Base-by-base conservation (phyloP, 2,888 invertebrate genomes). In the Epinotia demarniana region DNA sequence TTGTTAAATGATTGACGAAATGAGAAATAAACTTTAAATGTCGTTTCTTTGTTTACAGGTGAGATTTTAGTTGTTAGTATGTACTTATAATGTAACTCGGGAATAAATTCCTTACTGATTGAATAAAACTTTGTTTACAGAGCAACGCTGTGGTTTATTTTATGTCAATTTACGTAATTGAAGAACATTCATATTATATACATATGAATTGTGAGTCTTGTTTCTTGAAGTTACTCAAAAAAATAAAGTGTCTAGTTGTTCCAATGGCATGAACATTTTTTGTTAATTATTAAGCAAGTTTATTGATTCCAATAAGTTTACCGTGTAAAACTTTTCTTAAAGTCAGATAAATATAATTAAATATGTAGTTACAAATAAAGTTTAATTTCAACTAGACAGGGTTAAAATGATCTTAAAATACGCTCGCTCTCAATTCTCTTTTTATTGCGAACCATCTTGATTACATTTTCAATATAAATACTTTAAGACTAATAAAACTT, bases 401-500 rank as follows among this genome's bases (percentile, higher is more conserved):
- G 57, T 43, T 68, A 57, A 68, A 67, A 19, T 12, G 27, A 39
- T 16, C 18, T 57, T 68, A 57, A 68, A 68, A 43, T 57, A 68
- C 60, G 13, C 39, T 57, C 39, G 39, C 67, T 57, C 1, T 57
- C 23, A 57, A 66, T 18, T 66, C 53, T 66, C 11, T 66, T 33
- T 53, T 53, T 53, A 66, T 66, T 66, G 33, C 66, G 18, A 53
- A 57, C 67, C 33, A 13, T 57, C 39, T 67, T 39, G 16, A 67
- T 57, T 55, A 67, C 12, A 57, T 55, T 67, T 57, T 55, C n/a
- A 43, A 27, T 64, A 46, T n/a, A n/a, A n/a, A n/a, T 43, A 72
- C 19, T 64, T 23, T n/a, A 23, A 27, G 46, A 27, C 43, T 72
- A 46, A 64, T 67, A 33, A 67, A 67, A 39, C 19, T 49, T 19